These are phyloP conservation scores for Drosophila buzzatii DNA, from an alignment of 2,888 invertebrate genomes.

Conservation along the genomic window DNA sequence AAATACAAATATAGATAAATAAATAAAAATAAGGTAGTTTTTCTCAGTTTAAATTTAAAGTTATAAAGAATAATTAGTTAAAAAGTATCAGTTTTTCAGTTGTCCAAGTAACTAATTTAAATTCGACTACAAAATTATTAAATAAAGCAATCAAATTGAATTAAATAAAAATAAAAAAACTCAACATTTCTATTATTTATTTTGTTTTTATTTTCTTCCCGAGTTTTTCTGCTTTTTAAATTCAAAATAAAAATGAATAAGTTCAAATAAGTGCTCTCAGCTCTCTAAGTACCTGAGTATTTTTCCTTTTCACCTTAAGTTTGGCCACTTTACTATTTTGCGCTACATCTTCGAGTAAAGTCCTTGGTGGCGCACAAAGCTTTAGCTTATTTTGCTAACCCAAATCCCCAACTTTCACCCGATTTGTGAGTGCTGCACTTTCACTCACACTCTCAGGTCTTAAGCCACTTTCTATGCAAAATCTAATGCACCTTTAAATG, in stretches of 20 bases:
- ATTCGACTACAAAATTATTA: too few species aligned
- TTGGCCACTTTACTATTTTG: background rate
- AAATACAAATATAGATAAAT: too few species aligned
- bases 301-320: background rate
- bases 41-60: background rate
- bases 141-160: too few species aligned
- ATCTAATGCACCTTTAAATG: constrained; percentile 45
- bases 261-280: background rate
- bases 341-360: constrained; percentile 10
- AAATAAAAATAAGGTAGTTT: too few species aligned
- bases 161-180: too few species aligned
- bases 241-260: too few species aligned
- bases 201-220: too few species aligned
- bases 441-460: background rate
- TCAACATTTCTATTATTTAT: too few species aligned
- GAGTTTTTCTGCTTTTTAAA: too few species aligned
- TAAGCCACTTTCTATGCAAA: constrained; percentile 44
- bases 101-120: too few species aligned
- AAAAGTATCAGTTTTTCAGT: background rate
- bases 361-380: constrained; percentile 10
- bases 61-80: background rate
- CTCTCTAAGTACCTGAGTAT: background rate
- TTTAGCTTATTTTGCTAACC: constrained; percentile 40
- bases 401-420: constrained; percentile 48
- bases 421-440: constrained; percentile 26